These are phyloP conservation scores for Whitmania pigra DNA, from an alignment of 1,140 invertebrate species.

Conservation along the genomic window DNA sequence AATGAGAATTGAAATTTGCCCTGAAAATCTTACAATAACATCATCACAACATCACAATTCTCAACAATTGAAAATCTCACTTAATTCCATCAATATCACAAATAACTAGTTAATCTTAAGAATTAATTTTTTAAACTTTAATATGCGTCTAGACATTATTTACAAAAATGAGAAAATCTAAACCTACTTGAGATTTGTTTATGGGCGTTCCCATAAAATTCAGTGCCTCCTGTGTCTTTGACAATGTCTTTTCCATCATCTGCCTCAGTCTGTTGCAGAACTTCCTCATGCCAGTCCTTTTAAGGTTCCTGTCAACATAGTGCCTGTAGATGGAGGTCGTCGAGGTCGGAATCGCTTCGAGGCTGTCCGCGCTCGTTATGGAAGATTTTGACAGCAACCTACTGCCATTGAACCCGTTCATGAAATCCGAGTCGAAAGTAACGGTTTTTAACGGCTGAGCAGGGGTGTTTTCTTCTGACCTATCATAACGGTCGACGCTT, in stretches of 20 bases:
- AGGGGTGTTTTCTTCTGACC: slow-evolving; percentile 18
- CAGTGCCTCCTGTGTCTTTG: slow-evolving; percentile 37
- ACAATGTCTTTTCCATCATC: slow-evolving; percentile 39
- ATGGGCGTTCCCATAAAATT: background rate
- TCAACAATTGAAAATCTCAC: too few species aligned
- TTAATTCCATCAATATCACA: too few species aligned
- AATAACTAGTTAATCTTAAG: too few species aligned
- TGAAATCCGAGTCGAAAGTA: background rate
- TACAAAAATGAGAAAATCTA: too few species aligned
- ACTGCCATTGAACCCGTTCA: background rate
- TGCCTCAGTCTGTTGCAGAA: slow-evolving; percentile 42
- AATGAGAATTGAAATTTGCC: too few species aligned
- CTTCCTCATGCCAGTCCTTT: slow-evolving; percentile 67
- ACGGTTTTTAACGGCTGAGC: background rate
- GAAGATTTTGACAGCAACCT: slow-evolving; percentile 16
- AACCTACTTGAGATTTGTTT: too few species aligned
- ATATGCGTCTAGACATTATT: too few species aligned
- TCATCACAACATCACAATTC: too few species aligned
- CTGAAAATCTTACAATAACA: too few species aligned
- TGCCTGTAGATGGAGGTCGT: slow-evolving; percentile 46
- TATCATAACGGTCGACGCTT: background rate
- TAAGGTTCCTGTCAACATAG: slow-evolving; percentile 72
- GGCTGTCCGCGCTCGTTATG: slow-evolving; percentile 21
- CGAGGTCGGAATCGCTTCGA: slow-evolving; percentile 28
- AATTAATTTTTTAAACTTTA: too few species aligned